Conservation (phyloP, 1,140 invertebrate genomes). For the Mylabris phalerata region DNA sequence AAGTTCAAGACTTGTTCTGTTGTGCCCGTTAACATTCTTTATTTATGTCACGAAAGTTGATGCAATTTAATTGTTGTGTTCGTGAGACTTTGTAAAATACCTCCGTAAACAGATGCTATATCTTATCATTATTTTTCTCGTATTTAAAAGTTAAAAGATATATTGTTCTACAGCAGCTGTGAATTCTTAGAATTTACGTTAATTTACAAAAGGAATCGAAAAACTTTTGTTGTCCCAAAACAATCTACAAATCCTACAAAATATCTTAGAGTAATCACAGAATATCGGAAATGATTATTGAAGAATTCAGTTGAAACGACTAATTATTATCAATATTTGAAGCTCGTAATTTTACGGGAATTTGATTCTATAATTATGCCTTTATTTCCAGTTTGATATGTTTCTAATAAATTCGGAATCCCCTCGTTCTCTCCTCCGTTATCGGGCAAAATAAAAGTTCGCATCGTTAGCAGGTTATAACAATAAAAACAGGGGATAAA, state of each 20-base stretch:
- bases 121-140: no score
- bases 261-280: constrained; percentile 4
- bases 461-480: background rate
- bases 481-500: background rate
- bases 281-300: constrained; percentile 1
- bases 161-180: constrained; percentile 17
- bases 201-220: no score
- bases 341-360: constrained; percentile 13
- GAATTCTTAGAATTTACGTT: constrained; percentile 5
- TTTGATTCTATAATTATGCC: background rate
- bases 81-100: no score
- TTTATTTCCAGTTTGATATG: constrained; percentile 30
- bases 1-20: no score
- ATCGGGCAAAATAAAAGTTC: constrained; percentile 2
- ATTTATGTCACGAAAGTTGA: no score
- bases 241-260: no score
- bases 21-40: no score
- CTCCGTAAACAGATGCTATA: no score
- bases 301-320: constrained; percentile 3
- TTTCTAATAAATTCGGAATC: constrained; percentile 38
- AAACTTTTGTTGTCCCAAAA: no score
- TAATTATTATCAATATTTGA: constrained; percentile 21
- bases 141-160: background rate
- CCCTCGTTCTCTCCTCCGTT: background rate
- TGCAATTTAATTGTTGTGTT: no score